Evolutionary conservation across 2,797 vertebrate species (phyloP).

Genomic region (Galagoides demidoff): DNA sequence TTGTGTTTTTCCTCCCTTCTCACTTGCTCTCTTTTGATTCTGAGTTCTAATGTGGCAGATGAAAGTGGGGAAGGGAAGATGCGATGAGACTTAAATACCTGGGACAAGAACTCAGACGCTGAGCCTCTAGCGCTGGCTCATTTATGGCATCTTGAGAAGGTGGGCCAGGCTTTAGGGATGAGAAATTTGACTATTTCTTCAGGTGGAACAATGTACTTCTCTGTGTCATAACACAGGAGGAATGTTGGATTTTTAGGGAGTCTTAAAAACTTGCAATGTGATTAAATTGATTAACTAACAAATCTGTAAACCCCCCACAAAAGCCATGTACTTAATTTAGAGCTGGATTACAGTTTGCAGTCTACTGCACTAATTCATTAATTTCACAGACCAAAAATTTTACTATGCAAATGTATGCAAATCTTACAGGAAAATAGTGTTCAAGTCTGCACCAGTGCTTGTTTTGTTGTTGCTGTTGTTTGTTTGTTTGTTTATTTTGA

Average conservation of each 20-base stretch:
- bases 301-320: constrained; percentile 34
- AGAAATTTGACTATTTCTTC: background rate
- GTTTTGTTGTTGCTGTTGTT: background rate
- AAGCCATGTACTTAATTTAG: background rate
- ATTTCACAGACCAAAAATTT: constrained; percentile 55
- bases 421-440: constrained; percentile 21
- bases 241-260: background rate
- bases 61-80: background rate
- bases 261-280: background rate
- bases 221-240: background rate
- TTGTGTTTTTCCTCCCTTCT: background rate
- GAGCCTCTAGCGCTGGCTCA: background rate
- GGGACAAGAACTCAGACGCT: background rate
- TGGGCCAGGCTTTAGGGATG: background rate
- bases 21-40: background rate
- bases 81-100: background rate
- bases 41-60: background rate
- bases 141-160: background rate
- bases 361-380: constrained; percentile 60
- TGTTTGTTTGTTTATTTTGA: background rate
- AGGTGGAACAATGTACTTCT: background rate
- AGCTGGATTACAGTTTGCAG: constrained; percentile 43
- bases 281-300: constrained; percentile 13
- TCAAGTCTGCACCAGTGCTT: constrained; percentile 15
- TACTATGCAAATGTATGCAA: constrained; percentile 62